These are phyloP conservation scores for Volucella bombylans DNA, from an alignment of 2,888 invertebrate genomes.

Conservation along the genomic window DNA sequence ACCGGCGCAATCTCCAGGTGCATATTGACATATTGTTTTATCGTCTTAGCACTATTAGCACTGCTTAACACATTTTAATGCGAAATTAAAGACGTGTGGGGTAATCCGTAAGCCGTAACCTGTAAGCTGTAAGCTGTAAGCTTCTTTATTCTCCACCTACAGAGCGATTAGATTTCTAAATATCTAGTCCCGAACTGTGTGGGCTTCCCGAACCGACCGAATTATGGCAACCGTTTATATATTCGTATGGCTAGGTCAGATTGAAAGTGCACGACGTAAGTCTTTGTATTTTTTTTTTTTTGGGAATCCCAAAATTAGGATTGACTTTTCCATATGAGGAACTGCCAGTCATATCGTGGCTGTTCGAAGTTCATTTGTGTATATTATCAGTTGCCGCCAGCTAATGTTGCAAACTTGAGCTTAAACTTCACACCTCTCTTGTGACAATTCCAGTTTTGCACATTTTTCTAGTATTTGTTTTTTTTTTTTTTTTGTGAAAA, in stretches of 20 bases:
- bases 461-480: slow-evolving; percentile 5
- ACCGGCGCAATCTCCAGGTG: background rate
- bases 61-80: slow-evolving; percentile 43
- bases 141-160: background rate
- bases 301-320: slow-evolving; percentile 37
- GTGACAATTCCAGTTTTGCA: slow-evolving; percentile 61
- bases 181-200: background rate
- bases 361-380: slow-evolving; percentile 1
- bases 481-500: slow-evolving; percentile 13
- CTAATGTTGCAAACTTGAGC: slow-evolving; percentile 60
- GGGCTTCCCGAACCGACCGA: slow-evolving; percentile 11
- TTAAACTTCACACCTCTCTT: slow-evolving; percentile 60
- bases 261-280: slow-evolving; percentile 11
- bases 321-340: background rate
- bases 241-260: slow-evolving; percentile 30
- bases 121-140: too few relatives aligned
- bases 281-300: background rate
- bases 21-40: background rate
- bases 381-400: slow-evolving; percentile 29
- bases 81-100: slow-evolving; percentile 15
- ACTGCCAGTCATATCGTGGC: too few relatives aligned
- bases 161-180: background rate
- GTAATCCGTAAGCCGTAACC: slow-evolving; percentile 11
- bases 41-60: slow-evolving; percentile 22
- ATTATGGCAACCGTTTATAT: background rate